Evolutionary conservation across 2,888 invertebrate species (phyloP).

Genomic region (Trilocha varians): DNA sequence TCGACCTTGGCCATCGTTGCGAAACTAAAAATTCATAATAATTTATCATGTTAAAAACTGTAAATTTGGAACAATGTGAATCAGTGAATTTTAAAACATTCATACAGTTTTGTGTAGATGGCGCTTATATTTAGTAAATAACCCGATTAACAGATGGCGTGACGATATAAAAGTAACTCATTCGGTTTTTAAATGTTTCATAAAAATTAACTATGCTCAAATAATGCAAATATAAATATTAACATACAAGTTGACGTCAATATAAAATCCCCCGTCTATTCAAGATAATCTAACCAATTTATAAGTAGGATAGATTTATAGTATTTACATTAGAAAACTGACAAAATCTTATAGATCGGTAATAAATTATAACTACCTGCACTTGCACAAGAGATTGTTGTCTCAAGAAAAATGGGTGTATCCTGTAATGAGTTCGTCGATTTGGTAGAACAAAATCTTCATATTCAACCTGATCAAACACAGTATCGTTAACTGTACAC

Average conservation of each 20-base stretch:
- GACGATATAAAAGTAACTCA: not conserved
- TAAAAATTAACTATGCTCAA: no score
- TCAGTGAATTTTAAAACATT: not conserved
- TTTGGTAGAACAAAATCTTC: conserved; percentile 75
- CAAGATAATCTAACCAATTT: no score
- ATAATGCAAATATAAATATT: no score
- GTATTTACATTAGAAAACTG: no score
- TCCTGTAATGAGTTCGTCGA: conserved; percentile 61
- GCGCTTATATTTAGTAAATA: not conserved
- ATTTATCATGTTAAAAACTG: not conserved
- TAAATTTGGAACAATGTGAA: not conserved
- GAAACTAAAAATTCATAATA: conserved; percentile 44
- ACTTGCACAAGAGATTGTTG: conserved; percentile 40
- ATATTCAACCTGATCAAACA: conserved; percentile 47
- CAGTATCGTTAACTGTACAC: conserved; percentile 50
- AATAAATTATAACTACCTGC: conserved; percentile 25
- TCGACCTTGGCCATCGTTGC: conserved; percentile 66
- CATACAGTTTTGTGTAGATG: not conserved
- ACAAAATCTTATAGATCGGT: not conserved
- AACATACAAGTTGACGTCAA: no score
- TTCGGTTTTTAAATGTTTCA: no score
- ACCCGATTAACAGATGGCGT: not conserved
- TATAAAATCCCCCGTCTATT: no score
- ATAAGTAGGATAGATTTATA: no score
- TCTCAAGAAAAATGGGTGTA: conserved; percentile 61